Percentiles rank a stretch among this genome's conserved stretches.
phyloP scores from a whole-genome alignment of 1,140 invertebrate species.

The Drosophila teissieri region DNA sequence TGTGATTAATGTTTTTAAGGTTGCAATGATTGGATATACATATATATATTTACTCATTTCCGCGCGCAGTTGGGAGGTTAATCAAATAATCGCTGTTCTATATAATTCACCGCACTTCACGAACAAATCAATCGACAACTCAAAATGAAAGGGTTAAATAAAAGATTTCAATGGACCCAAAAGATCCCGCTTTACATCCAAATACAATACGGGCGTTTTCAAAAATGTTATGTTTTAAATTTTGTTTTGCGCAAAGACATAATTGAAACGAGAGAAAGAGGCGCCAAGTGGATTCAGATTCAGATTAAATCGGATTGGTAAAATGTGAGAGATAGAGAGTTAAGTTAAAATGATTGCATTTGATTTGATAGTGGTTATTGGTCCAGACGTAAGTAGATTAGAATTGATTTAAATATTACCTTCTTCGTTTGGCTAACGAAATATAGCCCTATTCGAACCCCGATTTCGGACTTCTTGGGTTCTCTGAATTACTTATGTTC shows the following conservation, averaged over 20 bases:
- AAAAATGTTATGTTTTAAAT: slow-evolving; percentile 27
- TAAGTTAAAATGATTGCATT: slow-evolving; percentile 54
- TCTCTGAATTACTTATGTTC: slow-evolving; percentile 29
- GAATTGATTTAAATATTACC: slow-evolving; percentile 61
- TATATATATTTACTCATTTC: slow-evolving; percentile 25
- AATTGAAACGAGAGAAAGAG: slow-evolving; percentile 47
- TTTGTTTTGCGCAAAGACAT: slow-evolving; percentile 34
- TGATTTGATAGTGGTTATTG: slow-evolving; percentile 44
- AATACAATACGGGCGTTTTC: slow-evolving; percentile 35
- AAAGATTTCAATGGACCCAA: slow-evolving; percentile 5
- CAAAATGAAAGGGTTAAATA: slow-evolving; percentile 33
- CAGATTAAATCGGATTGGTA: slow-evolving; percentile 38
- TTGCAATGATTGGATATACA: slow-evolving; percentile 18
- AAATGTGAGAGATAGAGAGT: slow-evolving; percentile 44
- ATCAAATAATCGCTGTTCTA: slow-evolving; percentile 41
- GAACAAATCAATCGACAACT: slow-evolving; percentile 50
- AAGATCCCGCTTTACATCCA: slow-evolving; percentile 37
- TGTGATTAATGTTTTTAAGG: slow-evolving; percentile 41
- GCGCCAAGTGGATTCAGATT: slow-evolving; percentile 57
- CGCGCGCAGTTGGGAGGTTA: slow-evolving; percentile 25
- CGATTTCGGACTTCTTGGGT: neutral
- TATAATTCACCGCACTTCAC: slow-evolving; percentile 62
- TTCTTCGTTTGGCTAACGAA: slow-evolving; percentile 25
- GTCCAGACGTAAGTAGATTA: slow-evolving; percentile 41
- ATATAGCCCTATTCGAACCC: slow-evolving; percentile 16